Percentiles rank a stretch among this genome's conserved stretches.
Evolutionary conservation across 1,140 invertebrate genomes (phyloP).

Genomic region (Drosophila nebulosa): DNA sequence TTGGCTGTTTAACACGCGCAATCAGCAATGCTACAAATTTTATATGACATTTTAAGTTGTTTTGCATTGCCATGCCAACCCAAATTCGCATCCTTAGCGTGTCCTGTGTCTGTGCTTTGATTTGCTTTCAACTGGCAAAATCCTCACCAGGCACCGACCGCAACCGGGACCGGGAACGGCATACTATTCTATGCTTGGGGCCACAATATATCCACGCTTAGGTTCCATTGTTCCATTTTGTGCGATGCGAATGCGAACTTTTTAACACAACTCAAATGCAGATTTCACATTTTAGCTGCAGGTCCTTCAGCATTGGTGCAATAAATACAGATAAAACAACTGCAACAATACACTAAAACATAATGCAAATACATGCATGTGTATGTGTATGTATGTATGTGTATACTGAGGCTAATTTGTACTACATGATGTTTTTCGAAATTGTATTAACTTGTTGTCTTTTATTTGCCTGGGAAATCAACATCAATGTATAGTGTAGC

Average conservation of each 20-base stretch:
- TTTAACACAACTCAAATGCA: conserved; percentile 34
- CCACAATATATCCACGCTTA: conserved; percentile 37
- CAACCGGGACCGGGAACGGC: conserved; percentile 38
- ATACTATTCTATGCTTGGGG: not conserved
- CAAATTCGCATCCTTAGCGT: not conserved
- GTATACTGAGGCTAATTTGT: not conserved
- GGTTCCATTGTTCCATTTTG: conserved; percentile 22
- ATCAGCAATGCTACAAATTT: conserved; percentile 76
- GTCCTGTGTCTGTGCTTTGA: conserved; percentile 24
- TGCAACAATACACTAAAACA: not conserved
- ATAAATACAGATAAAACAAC: not conserved
- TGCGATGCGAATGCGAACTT: not conserved
- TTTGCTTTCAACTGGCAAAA: conserved; percentile 54
- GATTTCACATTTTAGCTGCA: conserved; percentile 10
- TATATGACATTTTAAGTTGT: conserved; percentile 79
- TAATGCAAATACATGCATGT: no score
- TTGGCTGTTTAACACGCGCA: conserved; percentile 70
- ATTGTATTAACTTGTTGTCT: not conserved
- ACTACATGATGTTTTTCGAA: no score
- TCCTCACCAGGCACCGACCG: conserved; percentile 22
- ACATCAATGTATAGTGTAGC: not conserved
- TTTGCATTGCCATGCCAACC: conserved; percentile 59
- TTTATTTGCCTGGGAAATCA: not conserved
- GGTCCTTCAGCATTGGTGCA: conserved; percentile 7
- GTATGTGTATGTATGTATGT: no score